phyloP scores from a whole-genome alignment of 1,140 invertebrate genomes.

The Cydia splendana region DNA sequence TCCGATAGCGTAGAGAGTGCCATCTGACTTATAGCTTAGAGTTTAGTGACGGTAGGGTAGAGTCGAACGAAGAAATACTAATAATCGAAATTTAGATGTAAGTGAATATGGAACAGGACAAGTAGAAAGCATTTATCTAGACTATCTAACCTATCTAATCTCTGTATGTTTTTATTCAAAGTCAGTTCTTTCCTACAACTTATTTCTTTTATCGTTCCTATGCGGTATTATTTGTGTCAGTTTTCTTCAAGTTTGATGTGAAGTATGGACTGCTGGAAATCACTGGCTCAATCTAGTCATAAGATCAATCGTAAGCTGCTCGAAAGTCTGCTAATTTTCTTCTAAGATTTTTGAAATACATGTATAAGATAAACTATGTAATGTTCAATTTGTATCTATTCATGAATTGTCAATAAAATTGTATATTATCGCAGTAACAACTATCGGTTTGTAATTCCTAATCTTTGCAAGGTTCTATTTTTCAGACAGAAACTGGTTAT shows the following conservation, averaged over 20 bases:
- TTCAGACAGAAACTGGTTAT: conserved; percentile 57
- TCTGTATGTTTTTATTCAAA: conserved; percentile 22
- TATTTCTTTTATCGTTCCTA: conserved; percentile 68
- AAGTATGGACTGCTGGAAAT: conserved; percentile 62
- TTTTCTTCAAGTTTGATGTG: conserved; percentile 62
- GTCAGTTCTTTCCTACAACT: conserved; percentile 14
- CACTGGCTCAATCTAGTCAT: conserved; percentile 79
- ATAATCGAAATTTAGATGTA: conserved; percentile 69
- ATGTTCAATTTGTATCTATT: conserved; percentile 57
- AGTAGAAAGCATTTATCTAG: conserved; percentile 51
- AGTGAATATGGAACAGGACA: conserved; percentile 60
- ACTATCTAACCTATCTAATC: conserved; percentile 43
- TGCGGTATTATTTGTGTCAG: conserved; percentile 72
- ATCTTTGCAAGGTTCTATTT: conserved; percentile 37
- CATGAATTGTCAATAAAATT: conserved; percentile 46
- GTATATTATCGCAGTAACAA: not conserved
- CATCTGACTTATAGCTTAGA: conserved; percentile 74
- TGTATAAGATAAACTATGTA: conserved; percentile 64
- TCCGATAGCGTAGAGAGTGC: conserved; percentile 68
- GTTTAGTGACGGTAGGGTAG: conserved; percentile 65
- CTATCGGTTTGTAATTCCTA: conserved; percentile 5
- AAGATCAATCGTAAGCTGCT: conserved; percentile 75
- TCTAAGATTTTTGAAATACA: conserved; percentile 50
- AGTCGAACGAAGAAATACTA: conserved; percentile 69
- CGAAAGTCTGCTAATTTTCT: conserved; percentile 63